Evolutionary conservation across 2,888 invertebrate species (phyloP), one percentile per base, ranked within the genome.

Genomic region (Microplitis manilae): DNA sequence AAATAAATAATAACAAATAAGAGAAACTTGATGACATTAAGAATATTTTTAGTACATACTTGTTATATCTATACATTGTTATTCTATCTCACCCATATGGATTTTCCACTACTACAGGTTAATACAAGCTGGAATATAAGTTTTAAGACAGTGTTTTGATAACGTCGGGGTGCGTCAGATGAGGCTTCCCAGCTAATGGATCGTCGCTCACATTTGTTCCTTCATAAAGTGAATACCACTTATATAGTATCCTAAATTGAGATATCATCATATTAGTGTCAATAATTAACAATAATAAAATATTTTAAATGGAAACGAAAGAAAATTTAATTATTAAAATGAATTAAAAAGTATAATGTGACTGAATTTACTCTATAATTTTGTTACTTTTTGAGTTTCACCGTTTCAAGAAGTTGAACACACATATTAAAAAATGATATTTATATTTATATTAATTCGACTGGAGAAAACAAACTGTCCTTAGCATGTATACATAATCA

Each of bases 101-200:
- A 81, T 85, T 87, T 86, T 84, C 81, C 83, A 85, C 86, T 77
- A 85, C 81, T 76, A 84, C 84, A 15, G 50, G 68, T 73, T 39
- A 68, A 77, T 77, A 79, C 82, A 50, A 50, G 81, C 83, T 83
- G 84, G 85, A 85, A 87, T 88, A 88, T 87, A 88, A 88, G 87
- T 88, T 88, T 88, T 86, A 86, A 87, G 86, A 86, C 87, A 85
- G 9, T 88, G 88, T 88, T 88, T 88, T 88, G 86, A 88, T 88
- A 88, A 85, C 87, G 88, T 88, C 86, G 86, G 85, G 86, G 84
- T 86, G 85, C 86, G 88, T 88, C 88, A 87, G 87, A 83, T 78
- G 83, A 84, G 84, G 85, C 85, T 86, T 86, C 85, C 87, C 87
- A 88, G 86, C 88, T 87, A 88, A 88, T 88, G 88, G 88, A 88